Percentiles rank a stretch among this genome's conserved stretches.
Conservation (phyloP, 2,888 invertebrate species). For the Dynastes tityus region DNA sequence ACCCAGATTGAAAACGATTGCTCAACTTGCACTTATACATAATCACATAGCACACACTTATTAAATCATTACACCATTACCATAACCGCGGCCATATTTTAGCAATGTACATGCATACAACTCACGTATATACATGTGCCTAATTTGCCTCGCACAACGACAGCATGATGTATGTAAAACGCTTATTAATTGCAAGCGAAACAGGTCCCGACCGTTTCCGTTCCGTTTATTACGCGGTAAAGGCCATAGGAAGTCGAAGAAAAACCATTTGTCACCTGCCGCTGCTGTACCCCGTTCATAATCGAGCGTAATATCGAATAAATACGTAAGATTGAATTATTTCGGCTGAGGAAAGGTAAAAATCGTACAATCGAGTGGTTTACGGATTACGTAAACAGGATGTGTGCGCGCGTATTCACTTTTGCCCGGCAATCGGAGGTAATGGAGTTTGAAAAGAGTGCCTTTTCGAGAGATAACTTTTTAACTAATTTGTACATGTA, state of each 20-base stretch:
- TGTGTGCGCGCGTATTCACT: neutral
- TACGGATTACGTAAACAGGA: neutral
- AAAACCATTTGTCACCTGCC: neutral
- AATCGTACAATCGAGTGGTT: neutral
- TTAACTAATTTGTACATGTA: neutral
- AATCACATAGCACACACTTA: too few species aligned
- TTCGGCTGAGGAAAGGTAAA: too few species aligned
- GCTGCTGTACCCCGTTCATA: too few species aligned
- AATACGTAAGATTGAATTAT: too few species aligned
- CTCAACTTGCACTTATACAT: too few species aligned
- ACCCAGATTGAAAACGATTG: too few species aligned
- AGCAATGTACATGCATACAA: neutral
- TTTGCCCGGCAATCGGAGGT: neutral
- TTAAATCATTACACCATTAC: too few species aligned
- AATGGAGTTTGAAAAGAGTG: neutral
- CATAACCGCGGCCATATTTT: too few species aligned
- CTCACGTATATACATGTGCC: neutral
- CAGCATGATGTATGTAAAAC: slow-evolving; percentile 3
- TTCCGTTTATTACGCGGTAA: neutral
- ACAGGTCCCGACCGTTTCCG: slow-evolving; percentile 7
- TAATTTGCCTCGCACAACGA: neutral
- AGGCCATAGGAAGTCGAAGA: neutral
- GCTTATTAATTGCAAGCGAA: slow-evolving; percentile 6
- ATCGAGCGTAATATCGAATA: too few species aligned
- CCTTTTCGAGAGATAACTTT: neutral